These are phyloP conservation scores for Chaetogeoica ovagalla DNA, from an alignment of 2,888 invertebrate species.

Conservation along the genomic window DNA sequence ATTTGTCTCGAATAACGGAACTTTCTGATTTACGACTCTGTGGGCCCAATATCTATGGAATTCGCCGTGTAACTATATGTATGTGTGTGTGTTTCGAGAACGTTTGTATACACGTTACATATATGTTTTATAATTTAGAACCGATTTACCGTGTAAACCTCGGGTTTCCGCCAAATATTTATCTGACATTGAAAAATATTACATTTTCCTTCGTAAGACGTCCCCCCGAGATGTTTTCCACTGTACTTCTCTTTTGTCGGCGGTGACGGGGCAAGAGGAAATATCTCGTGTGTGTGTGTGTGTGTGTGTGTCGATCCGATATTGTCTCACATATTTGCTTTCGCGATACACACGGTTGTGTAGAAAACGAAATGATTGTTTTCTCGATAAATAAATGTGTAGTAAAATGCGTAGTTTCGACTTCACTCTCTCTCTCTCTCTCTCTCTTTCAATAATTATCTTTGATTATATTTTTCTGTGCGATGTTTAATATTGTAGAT, in stretches of 20 bases:
- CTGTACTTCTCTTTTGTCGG: background rate
- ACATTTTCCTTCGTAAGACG: slow-evolving; percentile 20
- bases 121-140: background rate
- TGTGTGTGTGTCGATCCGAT: background rate
- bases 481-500: too few species aligned
- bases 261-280: too few species aligned
- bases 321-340: background rate
- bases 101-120: background rate
- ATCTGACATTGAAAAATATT: slow-evolving; percentile 27
- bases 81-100: too few species aligned
- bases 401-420: too few species aligned
- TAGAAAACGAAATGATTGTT: too few species aligned
- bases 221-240: background rate
- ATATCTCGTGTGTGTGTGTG: too few species aligned
- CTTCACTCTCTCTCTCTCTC: too few species aligned
- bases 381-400: too few species aligned
- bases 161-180: slow-evolving; percentile 15
- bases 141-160: slow-evolving; percentile 24
- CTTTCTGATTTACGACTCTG: slow-evolving; percentile 45
- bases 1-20: slow-evolving; percentile 31
- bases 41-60: slow-evolving; percentile 22
- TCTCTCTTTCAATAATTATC: too few species aligned
- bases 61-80: background rate
- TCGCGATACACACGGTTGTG: too few species aligned
- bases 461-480: too few species aligned